These are phyloP conservation scores for Trachelus iudaicus DNA, from an alignment of 2,888 invertebrate species.

Conservation along the genomic window DNA sequence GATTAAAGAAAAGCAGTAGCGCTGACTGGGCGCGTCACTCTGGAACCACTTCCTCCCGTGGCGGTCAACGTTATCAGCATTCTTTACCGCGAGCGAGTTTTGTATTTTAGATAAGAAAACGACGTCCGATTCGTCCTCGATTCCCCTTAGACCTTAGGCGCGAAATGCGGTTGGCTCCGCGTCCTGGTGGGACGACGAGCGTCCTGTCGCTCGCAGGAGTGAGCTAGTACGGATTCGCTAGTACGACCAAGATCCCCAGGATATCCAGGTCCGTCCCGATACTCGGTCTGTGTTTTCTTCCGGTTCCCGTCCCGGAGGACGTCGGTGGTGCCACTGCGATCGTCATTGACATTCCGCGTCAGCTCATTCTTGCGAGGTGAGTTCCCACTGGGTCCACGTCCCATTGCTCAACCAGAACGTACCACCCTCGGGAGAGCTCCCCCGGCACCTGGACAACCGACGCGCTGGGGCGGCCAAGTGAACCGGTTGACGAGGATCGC, in stretches of 20 bases:
- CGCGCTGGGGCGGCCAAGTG: conserved; percentile 50
- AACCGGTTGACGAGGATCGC: conserved; percentile 41
- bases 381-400: background rate
- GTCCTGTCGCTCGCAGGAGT: background rate
- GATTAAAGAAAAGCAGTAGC: background rate
- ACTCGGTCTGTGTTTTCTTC: conserved; percentile 9
- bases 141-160: background rate
- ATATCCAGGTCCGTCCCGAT: conserved; percentile 15
- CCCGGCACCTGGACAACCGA: conserved; percentile 32
- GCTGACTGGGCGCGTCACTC: background rate
- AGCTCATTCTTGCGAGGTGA: background rate
- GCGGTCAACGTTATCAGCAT: background rate
- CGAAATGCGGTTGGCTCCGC: background rate
- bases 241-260: background rate
- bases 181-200: background rate
- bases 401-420: conserved; percentile 9
- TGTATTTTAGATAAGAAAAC: background rate
- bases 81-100: background rate
- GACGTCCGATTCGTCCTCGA: background rate
- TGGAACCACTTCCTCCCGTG: background rate
- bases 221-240: background rate
- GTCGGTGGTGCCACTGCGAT: background rate
- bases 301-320: conserved; percentile 1
- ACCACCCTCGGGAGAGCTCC: background rate
- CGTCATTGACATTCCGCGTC: background rate